These are phyloP conservation scores for Coilia nasus DNA, from an alignment of 2,797 vertebrate species.

Conservation along the genomic window DNA sequence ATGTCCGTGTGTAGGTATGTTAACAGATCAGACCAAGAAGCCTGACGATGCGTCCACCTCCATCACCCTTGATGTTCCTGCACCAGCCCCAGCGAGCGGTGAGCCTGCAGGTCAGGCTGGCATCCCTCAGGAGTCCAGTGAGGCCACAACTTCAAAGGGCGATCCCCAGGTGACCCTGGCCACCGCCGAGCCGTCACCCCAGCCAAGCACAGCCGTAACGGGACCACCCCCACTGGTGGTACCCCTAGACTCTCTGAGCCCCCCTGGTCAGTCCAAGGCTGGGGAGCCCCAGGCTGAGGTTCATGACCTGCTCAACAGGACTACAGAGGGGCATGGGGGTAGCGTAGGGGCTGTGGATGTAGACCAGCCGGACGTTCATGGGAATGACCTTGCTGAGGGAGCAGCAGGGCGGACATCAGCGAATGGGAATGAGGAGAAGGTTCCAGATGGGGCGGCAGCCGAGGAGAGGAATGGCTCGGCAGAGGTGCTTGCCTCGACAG, in stretches of 20 bases:
- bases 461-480: neutral
- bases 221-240: neutral
- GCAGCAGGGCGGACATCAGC: neutral
- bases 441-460: neutral
- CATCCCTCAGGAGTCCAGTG: neutral
- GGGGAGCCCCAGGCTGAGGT: constrained; percentile 5
- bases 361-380: constrained; percentile 21
- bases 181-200: neutral
- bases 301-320: neutral
- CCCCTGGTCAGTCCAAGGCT: neutral
- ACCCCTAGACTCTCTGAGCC: neutral
- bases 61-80: neutral
- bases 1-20: neutral
- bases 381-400: neutral
- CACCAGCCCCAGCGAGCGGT: neutral
- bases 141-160: neutral
- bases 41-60: neutral
- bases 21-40: neutral
- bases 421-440: constrained; percentile 19
- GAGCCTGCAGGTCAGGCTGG: neutral
- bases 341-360: neutral
- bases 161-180: neutral
- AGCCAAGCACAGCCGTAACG: neutral
- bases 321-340: no score
- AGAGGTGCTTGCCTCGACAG: neutral